Percentiles rank a stretch among this genome's conserved stretches.
Evolutionary conservation across 2,888 invertebrate genomes (phyloP).

Genomic region (Deilephila porcellus): DNA sequence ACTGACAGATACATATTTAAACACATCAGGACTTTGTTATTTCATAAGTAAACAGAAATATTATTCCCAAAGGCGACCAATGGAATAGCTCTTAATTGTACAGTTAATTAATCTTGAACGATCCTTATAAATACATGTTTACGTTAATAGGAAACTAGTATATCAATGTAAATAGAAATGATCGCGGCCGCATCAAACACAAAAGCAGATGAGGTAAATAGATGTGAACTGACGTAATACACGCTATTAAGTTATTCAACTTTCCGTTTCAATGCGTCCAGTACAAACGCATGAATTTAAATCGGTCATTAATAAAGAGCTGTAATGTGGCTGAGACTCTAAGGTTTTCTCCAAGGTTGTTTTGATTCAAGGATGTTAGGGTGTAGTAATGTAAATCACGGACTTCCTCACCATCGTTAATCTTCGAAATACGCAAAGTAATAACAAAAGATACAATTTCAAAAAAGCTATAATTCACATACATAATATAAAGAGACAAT

Average conservation of each 20-base stretch:
- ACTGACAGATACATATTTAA: constrained; percentile 37
- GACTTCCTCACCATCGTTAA: constrained; percentile 13
- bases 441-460: not conserved
- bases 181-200: constrained; percentile 9
- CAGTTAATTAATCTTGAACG: not conserved
- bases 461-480: constrained; percentile 1
- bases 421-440: not conserved
- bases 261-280: constrained; percentile 28
- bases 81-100: not conserved
- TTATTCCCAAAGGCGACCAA: not conserved
- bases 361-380: constrained; percentile 19
- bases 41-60: not conserved
- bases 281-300: constrained; percentile 20
- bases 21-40: constrained; percentile 6
- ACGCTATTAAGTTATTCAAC: constrained; percentile 17
- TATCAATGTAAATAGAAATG: constrained; percentile 18
- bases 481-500: too few relatives aligned
- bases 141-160: constrained; percentile 23
- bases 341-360: constrained; percentile 31
- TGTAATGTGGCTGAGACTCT: constrained; percentile 18
- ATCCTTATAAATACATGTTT: constrained; percentile 6
- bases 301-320: constrained; percentile 20
- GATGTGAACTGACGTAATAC: constrained; percentile 10
- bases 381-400: constrained; percentile 10
- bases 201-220: constrained; percentile 25